Percentiles rank a stretch among this genome's conserved stretches.
Evolutionary conservation across 2,113 vertebrate species (phyloP).

Genomic region (Mobula birostris): DNA sequence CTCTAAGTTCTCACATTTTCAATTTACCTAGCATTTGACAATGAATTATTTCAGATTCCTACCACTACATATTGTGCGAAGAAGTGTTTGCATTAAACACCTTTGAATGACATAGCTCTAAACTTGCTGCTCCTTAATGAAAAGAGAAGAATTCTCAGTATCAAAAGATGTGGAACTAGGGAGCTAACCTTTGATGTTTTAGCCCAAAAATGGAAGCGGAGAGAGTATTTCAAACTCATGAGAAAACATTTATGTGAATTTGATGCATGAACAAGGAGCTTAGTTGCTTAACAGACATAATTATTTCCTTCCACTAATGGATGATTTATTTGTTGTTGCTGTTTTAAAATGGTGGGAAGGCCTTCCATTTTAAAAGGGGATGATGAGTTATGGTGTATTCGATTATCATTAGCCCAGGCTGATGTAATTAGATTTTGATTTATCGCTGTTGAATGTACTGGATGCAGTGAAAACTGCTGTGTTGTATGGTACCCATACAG

Average conservation of each 20-base stretch:
- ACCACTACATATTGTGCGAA: no score
- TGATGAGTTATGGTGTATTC: background rate
- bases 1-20: no score
- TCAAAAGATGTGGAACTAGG: background rate
- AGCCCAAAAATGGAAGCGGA: background rate
- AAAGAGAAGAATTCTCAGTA: background rate
- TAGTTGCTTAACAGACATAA: background rate
- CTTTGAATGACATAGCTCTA: no score
- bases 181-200: background rate
- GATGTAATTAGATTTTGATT: no score
- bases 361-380: background rate
- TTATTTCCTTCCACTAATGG: background rate
- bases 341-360: background rate
- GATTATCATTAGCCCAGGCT: no score
- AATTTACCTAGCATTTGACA: no score
- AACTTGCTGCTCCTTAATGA: no score
- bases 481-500: no score
- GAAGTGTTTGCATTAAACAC: no score
- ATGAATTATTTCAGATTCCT: no score
- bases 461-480: no score
- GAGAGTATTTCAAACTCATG: background rate
- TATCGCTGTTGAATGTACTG: no score
- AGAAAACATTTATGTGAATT: background rate
- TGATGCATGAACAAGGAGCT: background rate
- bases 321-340: background rate